These are phyloP conservation scores for Caenorhabditis wallacei DNA, from an alignment of 2,888 invertebrate genomes.

Conservation along the genomic window DNA sequence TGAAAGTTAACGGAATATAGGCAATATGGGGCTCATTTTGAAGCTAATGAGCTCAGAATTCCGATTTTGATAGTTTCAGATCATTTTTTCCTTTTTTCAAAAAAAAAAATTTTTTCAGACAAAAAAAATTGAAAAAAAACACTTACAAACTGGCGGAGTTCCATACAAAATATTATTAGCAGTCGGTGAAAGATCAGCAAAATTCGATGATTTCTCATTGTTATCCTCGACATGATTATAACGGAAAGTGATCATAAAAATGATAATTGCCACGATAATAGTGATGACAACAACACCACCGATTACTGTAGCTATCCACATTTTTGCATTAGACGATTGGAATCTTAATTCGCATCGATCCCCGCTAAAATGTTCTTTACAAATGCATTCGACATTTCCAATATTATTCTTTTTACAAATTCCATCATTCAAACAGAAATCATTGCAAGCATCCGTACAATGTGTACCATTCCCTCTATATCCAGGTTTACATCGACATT, in stretches of 20 bases:
- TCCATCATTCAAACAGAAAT: slow-evolving; percentile 83
- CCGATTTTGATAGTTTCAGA: background rate
- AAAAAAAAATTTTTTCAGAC: no score
- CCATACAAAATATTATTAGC: slow-evolving; percentile 61
- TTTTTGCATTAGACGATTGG: slow-evolving; percentile 74
- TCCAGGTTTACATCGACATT: slow-evolving; percentile 94
- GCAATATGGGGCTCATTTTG: background rate
- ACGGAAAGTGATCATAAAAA: slow-evolving; percentile 82
- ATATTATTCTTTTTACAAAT: slow-evolving; percentile 82
- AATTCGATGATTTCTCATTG: slow-evolving; percentile 54
- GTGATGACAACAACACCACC: slow-evolving; percentile 77
- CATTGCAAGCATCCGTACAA: slow-evolving; percentile 82
- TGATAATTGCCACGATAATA: slow-evolving; percentile 78
- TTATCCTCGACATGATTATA: slow-evolving; percentile 69
- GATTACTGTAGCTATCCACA: slow-evolving; percentile 67
- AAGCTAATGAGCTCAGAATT: background rate
- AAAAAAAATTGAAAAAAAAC: no score
- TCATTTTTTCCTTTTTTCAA: no score
- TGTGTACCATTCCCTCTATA: slow-evolving; percentile 88
- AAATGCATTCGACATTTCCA: slow-evolving; percentile 82
- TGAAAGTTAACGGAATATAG: background rate
- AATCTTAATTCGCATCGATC: slow-evolving; percentile 70
- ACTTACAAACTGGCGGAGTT: slow-evolving; percentile 62
- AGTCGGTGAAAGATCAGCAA: slow-evolving; percentile 45
- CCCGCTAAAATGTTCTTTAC: slow-evolving; percentile 82